Percentiles rank a stretch among this genome's conserved stretches.
phyloP scores from a whole-genome alignment of 2,888 invertebrate species.

The Troides oblongomaculatus region DNA sequence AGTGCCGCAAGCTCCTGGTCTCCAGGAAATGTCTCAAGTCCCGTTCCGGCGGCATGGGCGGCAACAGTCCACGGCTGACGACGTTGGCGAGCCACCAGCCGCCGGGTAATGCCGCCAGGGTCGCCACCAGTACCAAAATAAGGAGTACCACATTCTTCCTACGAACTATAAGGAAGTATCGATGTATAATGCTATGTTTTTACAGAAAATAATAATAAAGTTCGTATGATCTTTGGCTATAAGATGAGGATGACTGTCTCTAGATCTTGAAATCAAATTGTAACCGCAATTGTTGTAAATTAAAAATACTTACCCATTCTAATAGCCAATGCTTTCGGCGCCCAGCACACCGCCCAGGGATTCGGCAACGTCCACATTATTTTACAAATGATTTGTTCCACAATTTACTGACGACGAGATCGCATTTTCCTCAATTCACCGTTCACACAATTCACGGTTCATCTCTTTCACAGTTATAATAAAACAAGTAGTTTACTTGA shows the following conservation, averaged over 20 bases:
- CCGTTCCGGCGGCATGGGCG: slow-evolving; percentile 44
- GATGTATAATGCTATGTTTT: not conserved
- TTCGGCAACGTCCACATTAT: slow-evolving; percentile 8
- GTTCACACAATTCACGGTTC: not conserved
- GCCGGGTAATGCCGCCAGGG: slow-evolving; percentile 33
- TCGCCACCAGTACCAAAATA: slow-evolving; percentile 36
- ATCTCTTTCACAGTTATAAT: not conserved
- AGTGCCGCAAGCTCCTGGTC: slow-evolving; percentile 50
- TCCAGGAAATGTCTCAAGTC: slow-evolving; percentile 49
- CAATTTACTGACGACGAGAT: not conserved
- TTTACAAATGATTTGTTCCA: not conserved
- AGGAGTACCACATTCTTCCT: slow-evolving; percentile 38
- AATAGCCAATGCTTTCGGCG: slow-evolving; percentile 3
- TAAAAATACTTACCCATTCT: slow-evolving; percentile 24
- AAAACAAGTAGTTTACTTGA: not conserved
- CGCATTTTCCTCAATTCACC: not conserved
- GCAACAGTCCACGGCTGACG: slow-evolving; percentile 38
- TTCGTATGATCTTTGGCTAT: too few relatives aligned
- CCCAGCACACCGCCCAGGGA: slow-evolving; percentile 3
- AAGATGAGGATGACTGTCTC: not conserved
- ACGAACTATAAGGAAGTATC: slow-evolving; percentile 41
- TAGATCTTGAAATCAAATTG: not conserved
- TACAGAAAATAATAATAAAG: too few relatives aligned
- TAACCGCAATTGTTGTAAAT: not conserved
- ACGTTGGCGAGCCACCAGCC: slow-evolving; percentile 43